phyloP scores from a whole-genome alignment of 2,888 invertebrate genomes.

The Drepanosiphum platanoidis region DNA sequence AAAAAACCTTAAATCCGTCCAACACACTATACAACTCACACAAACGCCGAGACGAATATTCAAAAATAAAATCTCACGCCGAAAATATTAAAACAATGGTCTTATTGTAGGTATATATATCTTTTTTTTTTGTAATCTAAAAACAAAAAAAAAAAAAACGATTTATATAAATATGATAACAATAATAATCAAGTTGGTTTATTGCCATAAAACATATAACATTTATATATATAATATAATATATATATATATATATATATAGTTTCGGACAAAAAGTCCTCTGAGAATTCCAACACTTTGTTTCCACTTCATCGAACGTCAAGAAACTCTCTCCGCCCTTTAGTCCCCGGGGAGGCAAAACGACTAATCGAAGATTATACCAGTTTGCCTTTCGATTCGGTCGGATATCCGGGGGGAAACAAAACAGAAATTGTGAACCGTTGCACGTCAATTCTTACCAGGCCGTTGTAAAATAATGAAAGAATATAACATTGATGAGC shows the following conservation, averaged over 20 bases:
- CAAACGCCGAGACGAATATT: not conserved
- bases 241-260: not conserved
- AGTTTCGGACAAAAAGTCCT: constrained; percentile 26
- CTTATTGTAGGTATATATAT: not conserved
- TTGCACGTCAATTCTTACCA: constrained; percentile 35
- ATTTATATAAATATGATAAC: not conserved
- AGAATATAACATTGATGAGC: not conserved
- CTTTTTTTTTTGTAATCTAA: not conserved
- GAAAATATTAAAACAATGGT: not conserved
- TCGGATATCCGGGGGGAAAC: constrained; percentile 15
- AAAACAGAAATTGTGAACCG: not conserved
- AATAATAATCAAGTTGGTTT: constrained; percentile 7
- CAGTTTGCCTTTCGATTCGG: constrained; percentile 2
- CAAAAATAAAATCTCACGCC: not conserved
- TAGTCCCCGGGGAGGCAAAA: constrained; percentile 14
- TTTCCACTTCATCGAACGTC: constrained; percentile 37
- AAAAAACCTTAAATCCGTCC: not conserved
- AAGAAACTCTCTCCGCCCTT: not conserved
- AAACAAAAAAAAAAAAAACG: not conserved
- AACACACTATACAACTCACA: not conserved
- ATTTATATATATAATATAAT: not conserved
- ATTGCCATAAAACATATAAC: constrained; percentile 10
- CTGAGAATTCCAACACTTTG: constrained; percentile 33
- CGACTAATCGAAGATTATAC: constrained; percentile 51
- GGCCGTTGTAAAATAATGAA: constrained; percentile 8